These are phyloP conservation scores for Bucorvus abyssinicus DNA, from an alignment of 2,797 vertebrate genomes.

Conservation along the genomic window DNA sequence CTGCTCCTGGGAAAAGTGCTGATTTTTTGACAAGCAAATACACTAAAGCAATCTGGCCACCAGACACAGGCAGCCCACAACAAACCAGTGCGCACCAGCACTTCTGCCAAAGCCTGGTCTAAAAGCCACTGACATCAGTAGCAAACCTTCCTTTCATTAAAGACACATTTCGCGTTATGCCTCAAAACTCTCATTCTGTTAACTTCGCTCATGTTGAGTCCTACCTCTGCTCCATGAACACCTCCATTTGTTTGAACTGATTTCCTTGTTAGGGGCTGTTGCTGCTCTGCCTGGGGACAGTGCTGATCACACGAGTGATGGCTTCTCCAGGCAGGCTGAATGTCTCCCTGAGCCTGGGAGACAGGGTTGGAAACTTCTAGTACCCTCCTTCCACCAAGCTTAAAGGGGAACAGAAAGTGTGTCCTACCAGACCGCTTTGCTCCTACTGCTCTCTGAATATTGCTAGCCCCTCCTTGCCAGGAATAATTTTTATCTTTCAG, in stretches of 20 bases:
- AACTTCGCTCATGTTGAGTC: background rate
- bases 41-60: background rate
- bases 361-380: background rate
- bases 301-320: fast-evolving
- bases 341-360: background rate
- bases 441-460: background rate
- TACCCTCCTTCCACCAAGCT: background rate
- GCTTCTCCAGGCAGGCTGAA: background rate
- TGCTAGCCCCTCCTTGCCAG: background rate
- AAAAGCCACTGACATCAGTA: background rate
- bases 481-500: background rate
- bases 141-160: background rate
- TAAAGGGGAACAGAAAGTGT: background rate
- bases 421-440: background rate
- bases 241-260: background rate
- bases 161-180: background rate
- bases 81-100: background rate
- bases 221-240: background rate
- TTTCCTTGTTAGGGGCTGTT: background rate
- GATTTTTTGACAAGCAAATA: background rate
- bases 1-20: background rate
- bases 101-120: background rate
- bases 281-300: background rate
- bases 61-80: background rate
- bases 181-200: background rate